Evolutionary conservation across 2,888 invertebrate genomes (phyloP), one percentile per base, ranked within the genome.

Genomic region (Anthophora plumipes): DNA sequence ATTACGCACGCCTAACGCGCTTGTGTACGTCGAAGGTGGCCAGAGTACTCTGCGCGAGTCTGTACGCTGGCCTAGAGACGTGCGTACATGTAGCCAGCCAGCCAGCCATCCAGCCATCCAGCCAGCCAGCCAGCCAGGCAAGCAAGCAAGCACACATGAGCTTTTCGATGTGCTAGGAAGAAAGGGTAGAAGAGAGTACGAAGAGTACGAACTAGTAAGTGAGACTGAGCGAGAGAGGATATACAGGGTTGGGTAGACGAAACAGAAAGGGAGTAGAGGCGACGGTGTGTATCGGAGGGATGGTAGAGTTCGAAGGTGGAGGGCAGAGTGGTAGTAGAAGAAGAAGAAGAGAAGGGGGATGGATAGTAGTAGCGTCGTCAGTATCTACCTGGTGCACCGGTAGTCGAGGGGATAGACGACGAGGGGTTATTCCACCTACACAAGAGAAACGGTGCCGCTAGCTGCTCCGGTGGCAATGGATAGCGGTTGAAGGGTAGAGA

Each of bases 351-450:
- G 46, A 55, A 59, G 73, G 76, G 70, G 71, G 55, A 48, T 61
- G 67, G 72, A 80, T 82, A 78, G 83, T 70, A 80, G 85, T 77
- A 71, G 80, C 83, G 80, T 87, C 85, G 88, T 88, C 82, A 59
- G 89, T 89, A 85, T 85, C 89, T 89, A 89, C 87, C 89, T 89
- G 86, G 77, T 81, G 85, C 82, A 84, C 82, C 77, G 83, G 85
- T 88, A 84, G 89, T 69, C 80, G 80, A 67, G 82, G 78, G 79
- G 74, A 63, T 66, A 69, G 59, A 46, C 43, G 59, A 46, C 43
- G 72, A 59, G 17, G 54, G 75, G 79, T 67, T 77, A 61, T 77
- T 79, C 60, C 69, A 80, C 60, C 77, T 66, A 83, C 71, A 71
- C 75, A 66, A 60, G 80, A 61, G 74, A 54, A 80, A 76, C 73